Evolutionary conservation across 2,888 invertebrate genomes (phyloP).

Genomic region (Cantharis nigra): DNA sequence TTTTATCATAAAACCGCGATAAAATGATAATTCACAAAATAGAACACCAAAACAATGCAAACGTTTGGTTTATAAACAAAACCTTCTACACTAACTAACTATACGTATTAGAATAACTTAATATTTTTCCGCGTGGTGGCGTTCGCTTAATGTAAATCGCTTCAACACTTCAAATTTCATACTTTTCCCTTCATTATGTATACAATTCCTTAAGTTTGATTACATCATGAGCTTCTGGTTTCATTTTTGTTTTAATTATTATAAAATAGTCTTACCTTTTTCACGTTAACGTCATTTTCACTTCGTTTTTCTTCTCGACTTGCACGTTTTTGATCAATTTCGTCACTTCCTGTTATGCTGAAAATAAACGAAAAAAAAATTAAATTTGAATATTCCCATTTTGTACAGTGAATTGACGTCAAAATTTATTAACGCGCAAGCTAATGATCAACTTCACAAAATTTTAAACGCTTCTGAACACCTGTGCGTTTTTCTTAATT

Average conservation of each 20-base stretch:
- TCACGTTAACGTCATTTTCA: conserved; percentile 13
- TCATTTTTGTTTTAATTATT: neutral
- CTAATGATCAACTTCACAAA: neutral
- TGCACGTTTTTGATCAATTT: conserved; percentile 51
- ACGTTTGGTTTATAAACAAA: too few relatives aligned
- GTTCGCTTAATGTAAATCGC: too few relatives aligned
- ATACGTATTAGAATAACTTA: too few relatives aligned
- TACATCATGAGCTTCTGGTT: too few relatives aligned
- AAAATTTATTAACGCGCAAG: neutral
- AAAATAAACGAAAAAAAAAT: conserved; percentile 40
- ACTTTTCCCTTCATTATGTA: too few relatives aligned
- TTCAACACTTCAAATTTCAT: too few relatives aligned
- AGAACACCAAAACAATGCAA: too few relatives aligned
- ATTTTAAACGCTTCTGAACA: neutral
- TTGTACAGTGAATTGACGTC: neutral
- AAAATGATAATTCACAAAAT: too few relatives aligned
- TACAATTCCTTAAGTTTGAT: too few relatives aligned
- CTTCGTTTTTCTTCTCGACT: neutral
- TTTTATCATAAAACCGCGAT: too few relatives aligned
- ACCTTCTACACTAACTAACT: too few relatives aligned
- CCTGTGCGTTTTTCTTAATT: neutral
- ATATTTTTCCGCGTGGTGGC: too few relatives aligned
- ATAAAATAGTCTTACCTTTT: conserved; percentile 15
- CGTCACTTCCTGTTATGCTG: conserved; percentile 64
- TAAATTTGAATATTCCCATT: neutral